Conservation (phyloP, 2,797 vertebrate genomes). For the Carduelis carduelis region DNA sequence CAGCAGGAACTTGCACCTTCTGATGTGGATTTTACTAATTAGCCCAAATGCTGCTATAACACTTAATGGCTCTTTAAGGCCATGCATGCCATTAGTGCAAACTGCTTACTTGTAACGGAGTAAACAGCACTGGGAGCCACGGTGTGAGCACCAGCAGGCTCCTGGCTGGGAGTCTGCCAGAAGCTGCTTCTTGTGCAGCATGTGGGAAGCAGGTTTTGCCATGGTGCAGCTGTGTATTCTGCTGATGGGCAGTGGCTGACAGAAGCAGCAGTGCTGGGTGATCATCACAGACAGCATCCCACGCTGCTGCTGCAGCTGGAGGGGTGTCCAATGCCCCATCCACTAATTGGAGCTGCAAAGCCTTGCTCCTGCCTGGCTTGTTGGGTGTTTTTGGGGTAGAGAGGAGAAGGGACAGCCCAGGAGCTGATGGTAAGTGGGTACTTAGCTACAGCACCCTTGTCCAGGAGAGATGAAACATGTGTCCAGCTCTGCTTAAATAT, state of each 20-base stretch:
- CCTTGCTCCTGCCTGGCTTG: not conserved
- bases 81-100: not conserved
- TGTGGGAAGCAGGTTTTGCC: not conserved
- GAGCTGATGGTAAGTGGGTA: not conserved
- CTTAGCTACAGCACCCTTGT: not conserved
- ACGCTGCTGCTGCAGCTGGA: not conserved
- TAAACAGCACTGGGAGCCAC: not conserved
- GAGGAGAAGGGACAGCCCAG: not conserved
- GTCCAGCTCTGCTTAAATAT: not conserved
- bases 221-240: not conserved
- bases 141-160: not conserved
- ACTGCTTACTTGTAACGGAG: not conserved
- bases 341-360: not conserved
- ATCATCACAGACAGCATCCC: not conserved
- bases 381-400: not conserved
- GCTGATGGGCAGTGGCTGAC: not conserved
- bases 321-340: accelerated
- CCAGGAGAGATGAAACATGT: not conserved
- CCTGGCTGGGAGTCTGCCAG: not conserved
- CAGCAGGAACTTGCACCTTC: not conserved
- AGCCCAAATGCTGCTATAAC: not conserved
- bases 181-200: not conserved
- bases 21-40: constrained; percentile 36
- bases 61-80: not conserved
- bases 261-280: not conserved